These are phyloP conservation scores for Agrenia bidenticulata DNA, from an alignment of 2,888 invertebrate species.

Conservation along the genomic window DNA sequence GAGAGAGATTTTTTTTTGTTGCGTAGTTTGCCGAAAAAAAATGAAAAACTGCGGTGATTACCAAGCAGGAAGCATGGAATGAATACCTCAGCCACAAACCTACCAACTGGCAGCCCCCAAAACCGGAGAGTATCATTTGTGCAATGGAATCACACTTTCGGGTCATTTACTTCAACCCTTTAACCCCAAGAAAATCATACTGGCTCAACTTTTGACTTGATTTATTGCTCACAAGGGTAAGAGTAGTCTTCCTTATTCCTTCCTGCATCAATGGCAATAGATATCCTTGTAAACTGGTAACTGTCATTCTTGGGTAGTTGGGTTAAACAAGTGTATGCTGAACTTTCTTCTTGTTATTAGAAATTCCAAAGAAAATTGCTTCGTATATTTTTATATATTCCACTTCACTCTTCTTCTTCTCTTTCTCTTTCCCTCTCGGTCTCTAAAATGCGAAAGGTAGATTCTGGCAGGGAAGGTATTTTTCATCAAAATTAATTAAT, in stretches of 20 bases:
- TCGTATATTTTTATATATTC: background rate
- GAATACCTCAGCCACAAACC: background rate
- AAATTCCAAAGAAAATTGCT: background rate
- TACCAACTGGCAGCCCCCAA: no score
- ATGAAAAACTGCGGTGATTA: background rate
- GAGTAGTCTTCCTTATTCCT: background rate
- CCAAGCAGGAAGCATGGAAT: background rate
- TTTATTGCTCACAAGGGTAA: background rate
- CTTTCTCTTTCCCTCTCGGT: no score
- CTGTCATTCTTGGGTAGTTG: no score
- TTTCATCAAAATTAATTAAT: slow-evolving; percentile 12
- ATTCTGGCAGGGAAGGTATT: background rate
- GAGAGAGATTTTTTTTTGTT: no score
- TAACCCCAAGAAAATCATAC: slow-evolving; percentile 22
- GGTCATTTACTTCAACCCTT: slow-evolving; percentile 24
- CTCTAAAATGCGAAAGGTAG: no score
- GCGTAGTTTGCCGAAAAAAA: background rate
- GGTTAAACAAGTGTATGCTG: no score
- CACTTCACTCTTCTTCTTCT: no score
- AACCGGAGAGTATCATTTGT: slow-evolving; percentile 13
- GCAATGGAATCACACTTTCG: slow-evolving; percentile 16
- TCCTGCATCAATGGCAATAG: slow-evolving; percentile 1
- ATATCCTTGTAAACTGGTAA: background rate
- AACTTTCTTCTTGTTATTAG: background rate
- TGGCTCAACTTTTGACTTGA: slow-evolving; percentile 22